These are phyloP conservation scores for Anguilla obscura DNA, from an alignment of 2,797 vertebrate genomes.

Conservation along the genomic window DNA sequence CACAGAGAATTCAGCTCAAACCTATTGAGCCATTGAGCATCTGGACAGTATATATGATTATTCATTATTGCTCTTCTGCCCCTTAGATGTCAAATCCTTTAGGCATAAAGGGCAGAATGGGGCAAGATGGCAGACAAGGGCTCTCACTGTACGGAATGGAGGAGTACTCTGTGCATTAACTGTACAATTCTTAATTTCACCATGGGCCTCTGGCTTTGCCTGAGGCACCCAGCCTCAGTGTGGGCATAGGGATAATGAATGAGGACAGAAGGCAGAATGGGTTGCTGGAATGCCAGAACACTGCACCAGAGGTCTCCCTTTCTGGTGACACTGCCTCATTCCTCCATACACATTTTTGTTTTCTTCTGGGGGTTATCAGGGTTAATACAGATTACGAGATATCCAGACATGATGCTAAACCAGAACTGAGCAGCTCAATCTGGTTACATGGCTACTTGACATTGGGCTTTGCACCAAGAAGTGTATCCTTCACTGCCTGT, in stretches of 20 bases:
- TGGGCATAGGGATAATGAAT: neutral
- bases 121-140: neutral
- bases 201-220: neutral
- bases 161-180: neutral
- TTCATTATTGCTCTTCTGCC: neutral
- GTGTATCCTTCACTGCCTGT: too few species aligned
- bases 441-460: too few species aligned
- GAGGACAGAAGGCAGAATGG: neutral
- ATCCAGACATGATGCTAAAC: too few species aligned
- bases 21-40: neutral
- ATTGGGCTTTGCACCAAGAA: too few species aligned
- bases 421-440: too few species aligned
- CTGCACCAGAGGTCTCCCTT: neutral
- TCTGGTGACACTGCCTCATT: too few species aligned
- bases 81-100: neutral
- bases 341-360: too few species aligned
- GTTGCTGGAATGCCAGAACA: neutral
- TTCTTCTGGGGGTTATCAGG: too few species aligned
- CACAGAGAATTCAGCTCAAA: neutral
- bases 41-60: neutral
- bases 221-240: neutral
- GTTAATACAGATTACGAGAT: too few species aligned
- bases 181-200: neutral
- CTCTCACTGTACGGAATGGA: too few species aligned
- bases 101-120: neutral